phyloP scores from a whole-genome alignment of 2,888 invertebrate genomes.

The Diplazon laetatorius region DNA sequence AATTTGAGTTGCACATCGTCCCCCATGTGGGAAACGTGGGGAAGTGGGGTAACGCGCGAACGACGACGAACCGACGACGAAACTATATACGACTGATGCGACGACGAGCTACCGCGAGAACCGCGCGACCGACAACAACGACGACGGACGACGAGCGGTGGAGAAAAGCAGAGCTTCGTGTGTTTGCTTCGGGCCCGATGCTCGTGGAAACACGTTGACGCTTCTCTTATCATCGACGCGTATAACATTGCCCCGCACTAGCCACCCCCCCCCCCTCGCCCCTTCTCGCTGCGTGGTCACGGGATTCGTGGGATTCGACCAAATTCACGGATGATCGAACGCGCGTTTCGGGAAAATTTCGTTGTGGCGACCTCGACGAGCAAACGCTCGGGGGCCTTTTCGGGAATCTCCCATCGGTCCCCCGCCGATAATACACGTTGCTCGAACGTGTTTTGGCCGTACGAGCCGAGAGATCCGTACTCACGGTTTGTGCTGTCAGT shows the following conservation, averaged over 20 bases:
- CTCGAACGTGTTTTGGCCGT: not conserved
- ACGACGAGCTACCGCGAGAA: not conserved
- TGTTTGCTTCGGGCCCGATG: not conserved
- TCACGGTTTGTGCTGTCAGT: too few species aligned
- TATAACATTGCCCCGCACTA: too few species aligned
- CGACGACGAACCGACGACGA: too few species aligned
- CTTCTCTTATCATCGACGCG: not conserved
- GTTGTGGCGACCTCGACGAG: not conserved
- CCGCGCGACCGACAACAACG: not conserved
- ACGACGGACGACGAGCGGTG: not conserved
- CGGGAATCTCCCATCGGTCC: not conserved
- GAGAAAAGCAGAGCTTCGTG: too few species aligned
- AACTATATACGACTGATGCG: too few species aligned
- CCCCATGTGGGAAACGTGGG: too few species aligned
- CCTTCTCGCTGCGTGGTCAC: not conserved
- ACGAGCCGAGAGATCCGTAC: too few species aligned
- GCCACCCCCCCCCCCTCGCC: too few species aligned
- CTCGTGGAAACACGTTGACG: not conserved
- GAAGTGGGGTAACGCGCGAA: too few species aligned
- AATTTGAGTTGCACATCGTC: not conserved
- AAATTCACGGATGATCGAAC: constrained; percentile 15
- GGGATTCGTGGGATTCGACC: not conserved
- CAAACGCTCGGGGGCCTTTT: not conserved
- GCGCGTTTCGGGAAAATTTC: not conserved
- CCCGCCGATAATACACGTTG: not conserved